phyloP scores from a whole-genome alignment of 2,113 vertebrate genomes.

The Xerus inauris region DNA sequence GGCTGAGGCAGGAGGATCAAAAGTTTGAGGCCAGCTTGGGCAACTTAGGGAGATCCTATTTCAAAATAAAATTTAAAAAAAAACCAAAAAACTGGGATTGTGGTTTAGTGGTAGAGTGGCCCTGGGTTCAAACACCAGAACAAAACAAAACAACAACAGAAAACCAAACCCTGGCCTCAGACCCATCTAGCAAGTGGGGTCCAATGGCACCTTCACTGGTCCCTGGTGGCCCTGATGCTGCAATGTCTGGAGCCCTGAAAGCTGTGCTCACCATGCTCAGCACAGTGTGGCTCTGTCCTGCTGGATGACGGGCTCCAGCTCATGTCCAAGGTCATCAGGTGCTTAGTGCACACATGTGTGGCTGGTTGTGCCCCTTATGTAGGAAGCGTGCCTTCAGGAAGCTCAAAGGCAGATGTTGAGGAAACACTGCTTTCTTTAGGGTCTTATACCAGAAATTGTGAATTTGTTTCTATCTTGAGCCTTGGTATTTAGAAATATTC shows the following conservation, averaged over 20 bases:
- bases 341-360: rapidly evolving
- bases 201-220: rapidly evolving
- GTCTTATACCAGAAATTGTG: neutral
- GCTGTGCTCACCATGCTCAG: rapidly evolving
- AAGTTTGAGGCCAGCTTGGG: no score
- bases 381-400: neutral
- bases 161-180: no score
- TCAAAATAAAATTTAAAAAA: no score
- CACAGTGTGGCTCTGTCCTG: rapidly evolving
- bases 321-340: rapidly evolving
- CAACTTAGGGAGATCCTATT: no score
- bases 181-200: no score
- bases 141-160: no score
- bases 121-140: no score
- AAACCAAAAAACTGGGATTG: no score
- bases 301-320: rapidly evolving
- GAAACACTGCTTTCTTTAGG: neutral
- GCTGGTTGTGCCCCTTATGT: rapidly evolving
- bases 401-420: no score
- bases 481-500: neutral
- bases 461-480: neutral
- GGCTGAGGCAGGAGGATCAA: no score
- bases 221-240: rapidly evolving
- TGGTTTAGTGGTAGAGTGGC: no score
- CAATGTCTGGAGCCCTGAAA: rapidly evolving